Percentiles rank a stretch among this genome's conserved stretches.
Evolutionary conservation across 1,140 invertebrate genomes (phyloP).

Genomic region (Trachymyrmex cornetzi): DNA sequence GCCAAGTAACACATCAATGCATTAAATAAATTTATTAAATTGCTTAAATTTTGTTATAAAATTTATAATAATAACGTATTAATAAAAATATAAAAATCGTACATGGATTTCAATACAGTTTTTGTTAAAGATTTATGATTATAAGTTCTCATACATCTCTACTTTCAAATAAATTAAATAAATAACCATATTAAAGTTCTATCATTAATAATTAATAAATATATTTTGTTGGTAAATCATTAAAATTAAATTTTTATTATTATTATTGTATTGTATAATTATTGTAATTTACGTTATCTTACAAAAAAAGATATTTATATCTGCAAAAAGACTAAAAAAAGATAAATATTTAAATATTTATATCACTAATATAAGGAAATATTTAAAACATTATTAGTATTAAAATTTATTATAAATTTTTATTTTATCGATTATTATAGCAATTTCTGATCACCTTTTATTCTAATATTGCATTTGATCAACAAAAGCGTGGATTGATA

Average conservation of each 20-base stretch:
- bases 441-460: not conserved
- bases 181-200: not conserved
- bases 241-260: not conserved
- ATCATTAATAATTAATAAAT: not conserved
- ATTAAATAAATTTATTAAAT: constrained; percentile 5
- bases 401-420: not conserved
- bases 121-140: constrained; percentile 3
- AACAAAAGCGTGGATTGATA: not conserved
- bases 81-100: not conserved
- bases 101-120: not conserved
- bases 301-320: not conserved
- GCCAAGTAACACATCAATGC: not conserved
- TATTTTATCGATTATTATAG: no score
- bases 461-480: not conserved
- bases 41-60: not conserved
- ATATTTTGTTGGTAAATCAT: not conserved
- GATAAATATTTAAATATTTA: not conserved
- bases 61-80: not conserved
- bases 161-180: constrained; percentile 10
- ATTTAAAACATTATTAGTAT: not conserved
- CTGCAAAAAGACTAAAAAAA: not conserved
- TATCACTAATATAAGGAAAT: not conserved
- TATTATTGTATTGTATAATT: not conserved
- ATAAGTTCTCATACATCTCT: not conserved
- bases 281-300: not conserved